phyloP scores from a whole-genome alignment of 2,888 invertebrate genomes.

The Palloptera scutellata region DNA sequence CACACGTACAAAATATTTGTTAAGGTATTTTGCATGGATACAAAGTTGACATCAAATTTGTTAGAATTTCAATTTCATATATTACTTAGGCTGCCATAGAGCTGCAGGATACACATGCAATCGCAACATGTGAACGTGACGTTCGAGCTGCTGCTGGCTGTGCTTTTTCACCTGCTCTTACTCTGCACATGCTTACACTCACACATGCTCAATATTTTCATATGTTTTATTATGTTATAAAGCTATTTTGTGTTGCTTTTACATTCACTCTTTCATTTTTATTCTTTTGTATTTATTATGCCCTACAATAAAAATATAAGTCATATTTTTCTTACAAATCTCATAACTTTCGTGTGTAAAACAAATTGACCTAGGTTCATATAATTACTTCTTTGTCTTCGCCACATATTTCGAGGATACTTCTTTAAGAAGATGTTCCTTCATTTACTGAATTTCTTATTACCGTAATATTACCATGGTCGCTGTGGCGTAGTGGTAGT shows the following conservation, averaged over 20 bases:
- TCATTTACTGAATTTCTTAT: no score
- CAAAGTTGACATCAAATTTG: constrained; percentile 22
- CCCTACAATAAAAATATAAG: no score
- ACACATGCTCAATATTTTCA: constrained; percentile 5
- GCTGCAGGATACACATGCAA: background rate
- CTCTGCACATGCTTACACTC: background rate
- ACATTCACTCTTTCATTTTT: background rate
- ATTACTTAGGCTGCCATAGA: constrained; percentile 1
- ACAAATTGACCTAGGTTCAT: no score
- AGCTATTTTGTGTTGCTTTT: constrained; percentile 1
- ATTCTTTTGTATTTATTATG: background rate
- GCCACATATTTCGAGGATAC: no score
- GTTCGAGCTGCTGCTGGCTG: background rate
- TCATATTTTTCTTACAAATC: no score
- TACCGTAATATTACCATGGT: no score
- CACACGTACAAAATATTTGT: background rate
- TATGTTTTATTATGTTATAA: background rate
- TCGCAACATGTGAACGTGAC: constrained; percentile 1
- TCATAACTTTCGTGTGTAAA: no score
- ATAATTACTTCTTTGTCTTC: no score
- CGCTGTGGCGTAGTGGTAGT: no score
- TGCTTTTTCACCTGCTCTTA: constrained; percentile 9
- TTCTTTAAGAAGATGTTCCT: no score
- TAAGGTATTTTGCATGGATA: background rate
- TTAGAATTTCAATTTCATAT: constrained; percentile 27